phyloP scores from a whole-genome alignment of 1,140 invertebrate species.

The Ceratoteleas bidentatus region DNA sequence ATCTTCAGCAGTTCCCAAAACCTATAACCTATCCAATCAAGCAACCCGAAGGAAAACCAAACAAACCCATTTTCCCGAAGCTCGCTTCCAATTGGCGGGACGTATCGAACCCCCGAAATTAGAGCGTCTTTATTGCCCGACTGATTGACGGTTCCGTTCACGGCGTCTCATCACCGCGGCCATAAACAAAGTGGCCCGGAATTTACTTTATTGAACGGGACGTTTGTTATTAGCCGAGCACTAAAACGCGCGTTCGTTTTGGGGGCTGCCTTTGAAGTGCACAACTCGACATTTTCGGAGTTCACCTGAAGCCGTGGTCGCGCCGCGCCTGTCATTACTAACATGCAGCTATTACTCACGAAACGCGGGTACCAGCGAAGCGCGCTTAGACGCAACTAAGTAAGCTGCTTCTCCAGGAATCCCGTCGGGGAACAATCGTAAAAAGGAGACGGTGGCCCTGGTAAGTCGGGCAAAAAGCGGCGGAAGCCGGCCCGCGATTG shows the following conservation, averaged over 20 bases:
- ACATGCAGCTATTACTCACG: constrained; percentile 63
- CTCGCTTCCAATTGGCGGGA: not conserved
- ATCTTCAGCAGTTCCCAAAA: too few species aligned
- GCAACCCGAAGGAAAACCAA: too few species aligned
- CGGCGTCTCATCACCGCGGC: constrained; percentile 19
- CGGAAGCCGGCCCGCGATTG: constrained; percentile 64
- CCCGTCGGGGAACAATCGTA: constrained; percentile 65
- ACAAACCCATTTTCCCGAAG: too few species aligned
- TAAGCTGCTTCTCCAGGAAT: constrained; percentile 65
- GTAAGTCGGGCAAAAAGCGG: constrained; percentile 58
- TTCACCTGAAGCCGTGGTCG: constrained; percentile 35
- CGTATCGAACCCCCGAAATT: constrained; percentile 48
- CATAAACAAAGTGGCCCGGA: constrained; percentile 48
- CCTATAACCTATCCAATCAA: too few species aligned
- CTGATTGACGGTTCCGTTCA: constrained; percentile 53
- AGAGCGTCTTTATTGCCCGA: constrained; percentile 33
- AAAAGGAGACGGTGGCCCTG: constrained; percentile 60
- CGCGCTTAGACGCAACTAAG: constrained; percentile 61
- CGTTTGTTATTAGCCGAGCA: constrained; percentile 58
- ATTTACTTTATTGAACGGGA: constrained; percentile 55
- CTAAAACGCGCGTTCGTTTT: constrained; percentile 42
- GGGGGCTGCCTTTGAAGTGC: constrained; percentile 33
- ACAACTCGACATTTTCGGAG: constrained; percentile 27
- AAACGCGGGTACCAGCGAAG: constrained; percentile 53
- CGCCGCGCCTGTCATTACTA: constrained; percentile 61